A percentile compares a stretch with the other conserved stretches of the same genome.
These are phyloP conservation scores for Pseudorasbora parva DNA, from an alignment of 2,113 vertebrate species.

Conservation along the genomic window DNA sequence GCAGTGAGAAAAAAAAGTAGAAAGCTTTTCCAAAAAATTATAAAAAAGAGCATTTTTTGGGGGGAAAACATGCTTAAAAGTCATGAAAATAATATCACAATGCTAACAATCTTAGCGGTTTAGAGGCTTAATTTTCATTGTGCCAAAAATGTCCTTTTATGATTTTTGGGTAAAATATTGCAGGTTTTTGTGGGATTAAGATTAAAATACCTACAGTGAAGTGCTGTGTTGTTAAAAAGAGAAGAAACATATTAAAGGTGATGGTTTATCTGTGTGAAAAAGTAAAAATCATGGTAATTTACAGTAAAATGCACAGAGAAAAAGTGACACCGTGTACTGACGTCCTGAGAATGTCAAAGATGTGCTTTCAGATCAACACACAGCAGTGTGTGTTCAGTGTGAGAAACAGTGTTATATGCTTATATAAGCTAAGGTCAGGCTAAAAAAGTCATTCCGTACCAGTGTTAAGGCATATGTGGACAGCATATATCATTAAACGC, in stretches of 20 bases:
- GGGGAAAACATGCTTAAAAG: neutral
- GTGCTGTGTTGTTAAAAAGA: neutral
- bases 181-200: neutral
- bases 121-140: neutral
- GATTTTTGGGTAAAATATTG: neutral
- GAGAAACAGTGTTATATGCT: constrained; percentile 25
- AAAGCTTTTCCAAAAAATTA: neutral
- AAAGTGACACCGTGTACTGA: neutral
- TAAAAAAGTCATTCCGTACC: neutral
- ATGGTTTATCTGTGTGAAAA: neutral
- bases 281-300: neutral
- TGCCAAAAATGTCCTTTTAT: neutral
- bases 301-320: constrained; percentile 35
- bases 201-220: constrained; percentile 6
- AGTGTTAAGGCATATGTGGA: constrained; percentile 36
- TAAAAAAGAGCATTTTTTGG: neutral
- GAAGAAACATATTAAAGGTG: neutral
- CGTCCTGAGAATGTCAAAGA: constrained; percentile 44
- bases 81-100: neutral
- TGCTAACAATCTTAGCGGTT: neutral
- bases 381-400: neutral
- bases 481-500: neutral
- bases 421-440: neutral
- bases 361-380: constrained; percentile 20
- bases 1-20: neutral